These are phyloP conservation scores for Lasioglossum calceatum DNA, from an alignment of 2,888 invertebrate genomes.

Conservation along the genomic window DNA sequence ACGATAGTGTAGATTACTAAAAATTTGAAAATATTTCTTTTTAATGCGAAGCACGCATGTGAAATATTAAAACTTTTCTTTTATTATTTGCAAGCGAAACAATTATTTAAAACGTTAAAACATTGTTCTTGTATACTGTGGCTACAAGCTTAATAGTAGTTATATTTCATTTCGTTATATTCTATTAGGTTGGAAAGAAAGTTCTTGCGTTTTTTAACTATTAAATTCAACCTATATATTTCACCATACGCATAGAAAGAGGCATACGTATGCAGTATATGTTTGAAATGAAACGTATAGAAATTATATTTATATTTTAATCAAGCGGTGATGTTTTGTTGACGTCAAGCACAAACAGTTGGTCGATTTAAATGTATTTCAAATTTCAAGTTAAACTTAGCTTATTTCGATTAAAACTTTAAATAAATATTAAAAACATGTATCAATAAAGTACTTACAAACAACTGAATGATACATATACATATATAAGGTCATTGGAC, in stretches of 20 bases:
- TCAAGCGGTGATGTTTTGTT: neutral
- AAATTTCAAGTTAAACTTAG: neutral
- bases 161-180: neutral
- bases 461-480: neutral
- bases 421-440: neutral
- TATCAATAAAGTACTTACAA: constrained; percentile 21
- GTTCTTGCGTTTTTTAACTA: no score
- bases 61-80: neutral
- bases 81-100: neutral
- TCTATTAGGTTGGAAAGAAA: neutral
- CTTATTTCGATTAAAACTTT: neutral
- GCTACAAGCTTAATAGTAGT: neutral
- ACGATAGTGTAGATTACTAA: neutral
- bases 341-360: neutral
- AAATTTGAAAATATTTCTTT: neutral
- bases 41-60: neutral
- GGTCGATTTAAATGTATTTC: neutral
- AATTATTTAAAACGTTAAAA: constrained; percentile 8
- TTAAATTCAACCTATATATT: neutral
- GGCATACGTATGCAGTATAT: neutral
- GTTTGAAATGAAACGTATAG: neutral
- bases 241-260: neutral
- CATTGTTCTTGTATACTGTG: constrained; percentile 8
- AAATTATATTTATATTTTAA: neutral
- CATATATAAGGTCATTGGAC: neutral